A percentile compares a stretch with the other conserved stretches of the same genome.
Evolutionary conservation across 2,113 vertebrate genomes (phyloP).

Genomic region (Sarotherodon lohbergeri): DNA sequence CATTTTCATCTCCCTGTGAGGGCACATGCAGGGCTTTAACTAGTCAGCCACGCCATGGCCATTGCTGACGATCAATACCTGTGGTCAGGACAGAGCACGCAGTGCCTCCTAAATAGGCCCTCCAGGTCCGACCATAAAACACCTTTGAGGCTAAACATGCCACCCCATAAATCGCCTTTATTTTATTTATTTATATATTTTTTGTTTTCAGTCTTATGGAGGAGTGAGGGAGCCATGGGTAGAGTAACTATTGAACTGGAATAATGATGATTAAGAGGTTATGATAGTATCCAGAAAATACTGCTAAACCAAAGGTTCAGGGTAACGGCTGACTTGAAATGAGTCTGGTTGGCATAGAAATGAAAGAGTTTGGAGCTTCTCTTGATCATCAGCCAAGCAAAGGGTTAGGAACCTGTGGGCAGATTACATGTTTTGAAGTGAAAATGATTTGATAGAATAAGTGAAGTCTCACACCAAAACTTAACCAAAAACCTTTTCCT

Average conservation of each 20-base stretch:
- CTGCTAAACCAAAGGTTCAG: not conserved
- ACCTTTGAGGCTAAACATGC: slow-evolving; percentile 59
- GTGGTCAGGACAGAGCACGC: slow-evolving; percentile 63
- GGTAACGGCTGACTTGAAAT: not conserved
- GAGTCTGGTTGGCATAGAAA: not conserved
- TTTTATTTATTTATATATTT: not conserved
- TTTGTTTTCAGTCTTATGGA: slow-evolving; percentile 5
- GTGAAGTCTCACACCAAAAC: not conserved
- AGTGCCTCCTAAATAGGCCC: slow-evolving; percentile 67
- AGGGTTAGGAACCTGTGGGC: not conserved
- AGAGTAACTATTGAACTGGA: not conserved
- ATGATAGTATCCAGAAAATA: slow-evolving; percentile 10
- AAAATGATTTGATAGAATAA: not conserved
- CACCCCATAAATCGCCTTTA: slow-evolving; percentile 55
- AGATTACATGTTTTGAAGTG: not conserved
- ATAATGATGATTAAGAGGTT: slow-evolving; percentile 25
- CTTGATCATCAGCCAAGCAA: not conserved
- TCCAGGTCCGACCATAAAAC: slow-evolving; percentile 72
- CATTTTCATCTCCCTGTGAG: slow-evolving; percentile 71
- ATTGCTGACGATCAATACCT: slow-evolving; percentile 68
- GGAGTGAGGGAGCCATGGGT: not conserved
- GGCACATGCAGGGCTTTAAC: slow-evolving; percentile 66
- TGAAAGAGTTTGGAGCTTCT: not conserved
- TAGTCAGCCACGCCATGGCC: slow-evolving; percentile 59
- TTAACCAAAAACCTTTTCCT: not conserved